Evolutionary conservation across 2,888 invertebrate genomes (phyloP).

Genomic region (Eudasyphora cyanicolor): DNA sequence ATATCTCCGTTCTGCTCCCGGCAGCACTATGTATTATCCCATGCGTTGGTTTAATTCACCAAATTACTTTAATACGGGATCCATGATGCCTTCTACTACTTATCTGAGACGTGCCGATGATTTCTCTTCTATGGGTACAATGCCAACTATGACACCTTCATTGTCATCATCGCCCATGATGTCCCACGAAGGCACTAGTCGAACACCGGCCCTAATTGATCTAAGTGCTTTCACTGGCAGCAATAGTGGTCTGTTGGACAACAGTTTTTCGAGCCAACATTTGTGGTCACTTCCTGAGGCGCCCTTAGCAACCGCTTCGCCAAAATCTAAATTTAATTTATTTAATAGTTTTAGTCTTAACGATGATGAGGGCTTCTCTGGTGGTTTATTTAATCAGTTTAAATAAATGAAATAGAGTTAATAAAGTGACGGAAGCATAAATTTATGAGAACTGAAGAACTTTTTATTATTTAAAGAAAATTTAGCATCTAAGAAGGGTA

Average conservation of each 20-base stretch:
- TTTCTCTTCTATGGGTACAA: background rate
- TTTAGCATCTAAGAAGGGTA: no score
- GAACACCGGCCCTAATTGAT: conserved; percentile 49
- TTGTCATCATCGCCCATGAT: conserved; percentile 11
- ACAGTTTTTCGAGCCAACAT: conserved; percentile 45
- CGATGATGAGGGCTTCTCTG: conserved; percentile 48
- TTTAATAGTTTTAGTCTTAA: conserved; percentile 59
- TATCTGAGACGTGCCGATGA: conserved; percentile 53
- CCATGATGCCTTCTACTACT: conserved; percentile 33
- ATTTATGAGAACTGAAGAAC: no score
- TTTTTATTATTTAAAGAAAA: no score
- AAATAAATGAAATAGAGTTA: conserved; percentile 16
- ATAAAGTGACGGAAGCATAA: background rate
- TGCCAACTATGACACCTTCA: conserved; percentile 17
- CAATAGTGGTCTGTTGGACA: conserved; percentile 48
- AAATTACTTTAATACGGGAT: conserved; percentile 28
- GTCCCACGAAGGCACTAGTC: conserved; percentile 25
- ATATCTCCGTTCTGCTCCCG: conserved; percentile 27
- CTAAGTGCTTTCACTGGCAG: conserved; percentile 54
- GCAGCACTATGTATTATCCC: conserved; percentile 40
- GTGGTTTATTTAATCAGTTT: conserved; percentile 54
- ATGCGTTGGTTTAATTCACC: conserved; percentile 45
- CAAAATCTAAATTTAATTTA: conserved; percentile 51
- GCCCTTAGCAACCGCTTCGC: background rate
- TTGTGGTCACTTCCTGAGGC: conserved; percentile 53